Conservation (phyloP, 2,797 vertebrate genomes). For the Lepilemur septentrionalis region DNA sequence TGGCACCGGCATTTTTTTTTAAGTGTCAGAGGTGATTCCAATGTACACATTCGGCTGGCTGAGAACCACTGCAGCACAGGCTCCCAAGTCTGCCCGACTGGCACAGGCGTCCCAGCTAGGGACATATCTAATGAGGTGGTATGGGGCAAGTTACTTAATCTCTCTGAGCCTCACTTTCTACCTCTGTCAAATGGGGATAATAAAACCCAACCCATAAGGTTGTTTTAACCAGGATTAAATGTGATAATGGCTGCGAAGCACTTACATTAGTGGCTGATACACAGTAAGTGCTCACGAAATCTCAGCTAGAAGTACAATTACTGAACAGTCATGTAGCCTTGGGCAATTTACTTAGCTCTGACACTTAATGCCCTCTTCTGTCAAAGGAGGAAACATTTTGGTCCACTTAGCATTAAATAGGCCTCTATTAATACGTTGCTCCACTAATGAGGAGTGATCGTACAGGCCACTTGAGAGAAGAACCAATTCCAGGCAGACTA, state of each 20-base stretch:
- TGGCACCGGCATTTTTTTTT: neutral
- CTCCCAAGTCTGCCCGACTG: neutral
- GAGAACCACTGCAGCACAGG: neutral
- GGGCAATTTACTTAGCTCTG: neutral
- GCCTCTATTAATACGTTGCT: neutral
- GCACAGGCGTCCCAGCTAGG: neutral
- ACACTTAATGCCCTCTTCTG: neutral
- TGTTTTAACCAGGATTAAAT: neutral
- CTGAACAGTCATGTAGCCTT: neutral
- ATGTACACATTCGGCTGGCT: neutral
- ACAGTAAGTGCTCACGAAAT: neutral
- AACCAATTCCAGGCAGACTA: neutral
- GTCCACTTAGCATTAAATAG: neutral
- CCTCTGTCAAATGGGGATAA: neutral
- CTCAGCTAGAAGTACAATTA: neutral
- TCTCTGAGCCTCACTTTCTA: neutral
- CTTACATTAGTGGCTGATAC: neutral
- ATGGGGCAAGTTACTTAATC: neutral
- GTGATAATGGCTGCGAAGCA: neutral
- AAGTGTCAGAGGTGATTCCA: neutral
- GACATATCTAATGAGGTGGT: neutral
- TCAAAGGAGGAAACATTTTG: conserved; percentile 8
- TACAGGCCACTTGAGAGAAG: neutral
- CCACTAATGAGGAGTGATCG: neutral
- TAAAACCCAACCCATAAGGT: neutral